Evolutionary conservation across 2,113 vertebrate species (phyloP), one percentile per base, ranked within the genome.

Genomic region (Cochlearius cochlearius): DNA sequence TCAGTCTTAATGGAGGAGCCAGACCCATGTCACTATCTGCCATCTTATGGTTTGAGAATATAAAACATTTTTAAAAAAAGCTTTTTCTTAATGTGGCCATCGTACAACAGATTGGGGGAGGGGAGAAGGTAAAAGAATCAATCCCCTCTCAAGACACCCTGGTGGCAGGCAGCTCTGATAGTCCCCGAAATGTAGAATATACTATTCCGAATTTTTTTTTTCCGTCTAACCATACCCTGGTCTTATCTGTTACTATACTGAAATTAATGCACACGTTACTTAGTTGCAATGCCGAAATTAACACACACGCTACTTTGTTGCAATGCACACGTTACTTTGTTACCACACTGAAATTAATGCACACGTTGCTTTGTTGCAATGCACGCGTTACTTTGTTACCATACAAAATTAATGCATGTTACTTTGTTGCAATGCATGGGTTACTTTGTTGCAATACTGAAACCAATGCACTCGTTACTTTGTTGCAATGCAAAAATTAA

Each of bases 131-230:
- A 49, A 43, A 26, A 56, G 9, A 41, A n/a, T 29, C n/a, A 47
- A 43, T 71, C 15, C 12, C 16, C 29, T 60, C 14, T 30, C 39
- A 58, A 45, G 21, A 71, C 18, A 29, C 18, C 6, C 13, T 62
- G 16, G 9, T 78, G 25, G 25, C 41, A 53, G 56, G 27, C 63
- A 72, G 17, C 32, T 85, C 63, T 63, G 7, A 38, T 17, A 60
- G n/a, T 22, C 17, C 45, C 63, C 14, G 12, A 71, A 71, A 68
- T 6, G 23, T 15, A 62, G 34, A 72, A 77, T 19, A 43, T 67
- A 41, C 1, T 3, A 49, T 43, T 26, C 15, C 14, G 38, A 11
- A 11, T 58, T 0, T 16, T 58, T 0, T 13, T 29, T 45, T 10
- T 58, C n/a, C 18, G 15, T 50, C 19, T 20, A 58, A 50, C 6